phyloP scores from a whole-genome alignment of 92 coral and sea anemone genomes.

The Siderastrea siderea region DNA sequence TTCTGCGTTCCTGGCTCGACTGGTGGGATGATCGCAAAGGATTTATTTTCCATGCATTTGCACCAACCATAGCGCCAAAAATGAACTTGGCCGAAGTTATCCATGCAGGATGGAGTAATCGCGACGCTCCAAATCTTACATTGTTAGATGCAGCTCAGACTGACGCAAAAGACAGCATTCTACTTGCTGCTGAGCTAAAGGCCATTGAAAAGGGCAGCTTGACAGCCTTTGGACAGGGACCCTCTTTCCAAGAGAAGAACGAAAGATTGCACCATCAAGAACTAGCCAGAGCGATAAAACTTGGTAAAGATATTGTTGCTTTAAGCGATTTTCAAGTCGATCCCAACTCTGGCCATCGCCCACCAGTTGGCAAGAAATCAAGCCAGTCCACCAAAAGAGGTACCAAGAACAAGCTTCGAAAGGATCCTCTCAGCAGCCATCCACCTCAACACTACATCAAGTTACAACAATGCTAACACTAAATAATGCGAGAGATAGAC shows the following conservation, averaged over 20 bases:
- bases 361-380: conserved; percentile 12
- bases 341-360: conserved; percentile 23
- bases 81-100: conserved; percentile 50
- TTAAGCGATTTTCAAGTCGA: conserved; percentile 23
- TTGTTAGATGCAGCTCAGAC: conserved; percentile 46
- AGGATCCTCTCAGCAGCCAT: conserved; percentile 27
- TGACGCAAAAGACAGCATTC: conserved; percentile 52
- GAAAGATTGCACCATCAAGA: conserved; percentile 23
- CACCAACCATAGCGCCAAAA: conserved; percentile 29
- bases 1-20: conserved; percentile 22
- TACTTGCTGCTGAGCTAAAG: conserved; percentile 58
- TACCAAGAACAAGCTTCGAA: background rate
- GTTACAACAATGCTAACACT: no score
- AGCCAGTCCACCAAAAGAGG: background rate
- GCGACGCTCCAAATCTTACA: conserved; percentile 33
- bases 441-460: background rate
- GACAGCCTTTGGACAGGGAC: conserved; percentile 17
- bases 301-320: conserved; percentile 23
- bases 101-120: conserved; percentile 47
- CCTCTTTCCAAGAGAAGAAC: conserved; percentile 27
- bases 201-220: conserved; percentile 45
- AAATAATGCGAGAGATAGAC: no score
- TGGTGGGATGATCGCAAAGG: conserved; percentile 31
- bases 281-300: conserved; percentile 19
- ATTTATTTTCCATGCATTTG: conserved; percentile 53